These are phyloP conservation scores for Venustaconcha ellipsiformis DNA, from an alignment of 1,140 invertebrate species.

Conservation along the genomic window DNA sequence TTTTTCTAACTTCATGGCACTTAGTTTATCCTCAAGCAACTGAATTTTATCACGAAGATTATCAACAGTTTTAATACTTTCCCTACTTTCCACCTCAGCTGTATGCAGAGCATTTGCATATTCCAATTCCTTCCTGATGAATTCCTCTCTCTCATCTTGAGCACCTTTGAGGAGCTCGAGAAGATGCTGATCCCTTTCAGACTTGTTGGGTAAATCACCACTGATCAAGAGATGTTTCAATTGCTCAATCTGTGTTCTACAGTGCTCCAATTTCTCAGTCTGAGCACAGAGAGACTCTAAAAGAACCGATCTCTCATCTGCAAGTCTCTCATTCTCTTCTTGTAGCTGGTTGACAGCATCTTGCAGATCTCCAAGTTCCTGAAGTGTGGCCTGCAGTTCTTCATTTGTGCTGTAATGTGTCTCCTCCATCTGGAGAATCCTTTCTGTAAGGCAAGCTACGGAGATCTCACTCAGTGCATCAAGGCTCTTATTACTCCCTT, in stretches of 20 bases:
- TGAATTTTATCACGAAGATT: constrained; percentile 61
- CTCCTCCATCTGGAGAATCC: constrained; percentile 91
- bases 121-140: constrained; percentile 80
- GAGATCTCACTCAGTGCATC: constrained; percentile 85
- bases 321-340: constrained; percentile 86
- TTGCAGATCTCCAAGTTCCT: constrained; percentile 90
- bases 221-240: constrained; percentile 73
- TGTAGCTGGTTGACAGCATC: constrained; percentile 87
- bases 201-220: constrained; percentile 68
- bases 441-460: constrained; percentile 91
- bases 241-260: constrained; percentile 72
- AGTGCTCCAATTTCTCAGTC: constrained; percentile 89
- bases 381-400: constrained; percentile 93
- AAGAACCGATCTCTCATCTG: constrained; percentile 88
- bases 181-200: constrained; percentile 84
- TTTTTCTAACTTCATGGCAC: constrained; percentile 76
- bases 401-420: constrained; percentile 92
- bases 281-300: constrained; percentile 92
- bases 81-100: constrained; percentile 66
- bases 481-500: constrained; percentile 81
- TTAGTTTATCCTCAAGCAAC: constrained; percentile 79
- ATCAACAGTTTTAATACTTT: constrained; percentile 72
- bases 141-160: constrained; percentile 72
- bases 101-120: constrained; percentile 76
- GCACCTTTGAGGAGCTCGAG: constrained; percentile 87